Conservation (phyloP, 2,113 vertebrate genomes). For the Tachysurus vachellii region DNA sequence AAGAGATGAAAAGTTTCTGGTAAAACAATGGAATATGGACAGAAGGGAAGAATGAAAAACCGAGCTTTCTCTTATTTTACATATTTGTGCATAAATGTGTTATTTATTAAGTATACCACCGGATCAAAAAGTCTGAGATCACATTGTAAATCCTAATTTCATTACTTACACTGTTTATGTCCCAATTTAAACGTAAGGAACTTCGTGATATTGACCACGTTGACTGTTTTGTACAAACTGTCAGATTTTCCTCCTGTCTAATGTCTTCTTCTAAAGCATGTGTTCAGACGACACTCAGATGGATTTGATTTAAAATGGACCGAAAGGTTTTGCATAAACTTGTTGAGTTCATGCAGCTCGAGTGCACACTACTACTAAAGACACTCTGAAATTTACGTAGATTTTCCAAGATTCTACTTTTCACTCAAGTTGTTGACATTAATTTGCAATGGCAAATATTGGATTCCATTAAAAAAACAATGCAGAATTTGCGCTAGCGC, state of each 20-base stretch:
- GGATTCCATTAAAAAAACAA: background rate
- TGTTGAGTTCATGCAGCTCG: background rate
- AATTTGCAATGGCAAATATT: background rate
- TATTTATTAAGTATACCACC: background rate
- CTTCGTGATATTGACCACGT: background rate
- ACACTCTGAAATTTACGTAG: background rate
- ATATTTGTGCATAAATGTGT: background rate
- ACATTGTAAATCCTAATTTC: background rate
- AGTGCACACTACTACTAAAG: background rate
- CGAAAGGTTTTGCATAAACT: too few relatives aligned
- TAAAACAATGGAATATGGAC: background rate
- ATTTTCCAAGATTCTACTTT: background rate
- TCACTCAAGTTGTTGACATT: background rate
- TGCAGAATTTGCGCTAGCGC: background rate
- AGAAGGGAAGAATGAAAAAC: background rate
- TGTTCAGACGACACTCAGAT: background rate
- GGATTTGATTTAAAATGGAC: too few relatives aligned
- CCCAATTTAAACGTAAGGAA: background rate
- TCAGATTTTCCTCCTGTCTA: background rate
- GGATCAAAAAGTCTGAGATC: background rate
- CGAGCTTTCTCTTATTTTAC: background rate
- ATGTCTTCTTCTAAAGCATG: background rate
- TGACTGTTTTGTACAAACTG: background rate
- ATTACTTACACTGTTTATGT: background rate
- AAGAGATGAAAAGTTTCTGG: background rate